Evolutionary conservation across 2,797 vertebrate genomes (phyloP).

Genomic region (Cheirogaleus major): DNA sequence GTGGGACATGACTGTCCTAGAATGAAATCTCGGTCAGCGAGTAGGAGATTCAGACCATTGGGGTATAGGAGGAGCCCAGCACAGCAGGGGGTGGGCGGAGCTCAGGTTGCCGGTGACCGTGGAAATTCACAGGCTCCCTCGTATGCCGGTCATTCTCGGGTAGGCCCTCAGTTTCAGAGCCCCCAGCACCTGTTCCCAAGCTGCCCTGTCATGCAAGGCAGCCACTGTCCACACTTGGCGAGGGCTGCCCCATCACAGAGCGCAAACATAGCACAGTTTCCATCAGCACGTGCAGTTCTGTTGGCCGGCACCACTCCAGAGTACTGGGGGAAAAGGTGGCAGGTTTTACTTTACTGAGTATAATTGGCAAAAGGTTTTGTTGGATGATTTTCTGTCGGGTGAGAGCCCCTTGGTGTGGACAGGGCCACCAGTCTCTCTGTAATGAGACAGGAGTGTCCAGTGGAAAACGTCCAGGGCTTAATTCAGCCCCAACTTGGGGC

Average conservation of each 20-base stretch:
- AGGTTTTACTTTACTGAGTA: not conserved
- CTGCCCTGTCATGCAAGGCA: not conserved
- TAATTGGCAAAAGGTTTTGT: not conserved
- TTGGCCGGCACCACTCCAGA: too few relatives aligned
- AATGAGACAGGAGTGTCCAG: not conserved
- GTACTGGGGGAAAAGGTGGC: not conserved
- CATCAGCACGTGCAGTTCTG: not conserved
- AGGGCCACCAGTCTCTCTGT: not conserved
- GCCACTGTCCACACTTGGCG: fast-evolving
- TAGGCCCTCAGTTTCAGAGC: not conserved
- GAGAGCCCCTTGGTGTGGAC: not conserved
- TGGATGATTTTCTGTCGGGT: not conserved
- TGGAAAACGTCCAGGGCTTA: not conserved
- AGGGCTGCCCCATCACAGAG: too few relatives aligned
- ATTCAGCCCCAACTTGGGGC: not conserved
- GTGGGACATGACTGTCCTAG: not conserved
- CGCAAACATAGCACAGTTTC: not conserved
- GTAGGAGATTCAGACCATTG: slow-evolving; percentile 76
- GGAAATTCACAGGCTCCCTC: slow-evolving; percentile 61
- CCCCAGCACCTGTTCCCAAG: not conserved
- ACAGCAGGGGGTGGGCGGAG: slow-evolving; percentile 75
- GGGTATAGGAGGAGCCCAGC: slow-evolving; percentile 80
- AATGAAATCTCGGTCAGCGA: slow-evolving; percentile 75
- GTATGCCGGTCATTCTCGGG: not conserved
- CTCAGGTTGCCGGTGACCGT: slow-evolving; percentile 76